Conservation (phyloP, 2,888 invertebrate genomes). For the Scaptomyza flava region DNA sequence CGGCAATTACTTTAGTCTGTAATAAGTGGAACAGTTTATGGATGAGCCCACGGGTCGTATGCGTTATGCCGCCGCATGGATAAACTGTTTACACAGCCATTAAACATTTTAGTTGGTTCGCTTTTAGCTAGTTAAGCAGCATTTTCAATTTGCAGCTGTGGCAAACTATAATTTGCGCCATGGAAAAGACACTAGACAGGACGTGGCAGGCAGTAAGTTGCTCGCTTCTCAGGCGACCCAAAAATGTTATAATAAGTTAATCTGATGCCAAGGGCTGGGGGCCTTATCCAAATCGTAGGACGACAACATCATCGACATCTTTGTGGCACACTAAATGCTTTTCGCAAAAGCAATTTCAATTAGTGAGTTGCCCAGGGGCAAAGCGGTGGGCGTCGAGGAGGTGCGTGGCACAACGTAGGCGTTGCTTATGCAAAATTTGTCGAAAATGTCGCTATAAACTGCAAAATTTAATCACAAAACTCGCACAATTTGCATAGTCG, state of each 20-base stretch:
- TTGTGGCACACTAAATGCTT: constrained; percentile 62
- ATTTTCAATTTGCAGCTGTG: constrained; percentile 60
- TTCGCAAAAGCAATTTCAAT: constrained; percentile 75
- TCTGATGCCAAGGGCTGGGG: constrained; percentile 56
- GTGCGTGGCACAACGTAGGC: neutral
- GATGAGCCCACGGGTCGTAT: constrained; percentile 34
- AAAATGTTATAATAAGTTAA: constrained; percentile 74
- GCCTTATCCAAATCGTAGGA: constrained; percentile 14
- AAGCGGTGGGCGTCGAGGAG: neutral
- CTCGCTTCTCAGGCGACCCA: constrained; percentile 47
- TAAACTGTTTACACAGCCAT: constrained; percentile 70
- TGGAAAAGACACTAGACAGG: constrained; percentile 8
- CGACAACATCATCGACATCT: constrained; percentile 52
- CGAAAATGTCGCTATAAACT: constrained; percentile 60
- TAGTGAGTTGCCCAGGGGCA: constrained; percentile 46
- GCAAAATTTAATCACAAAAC: constrained; percentile 66
- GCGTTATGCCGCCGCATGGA: constrained; percentile 40
- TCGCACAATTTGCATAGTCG: constrained; percentile 55
- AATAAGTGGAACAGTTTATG: constrained; percentile 44
- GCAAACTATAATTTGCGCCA: constrained; percentile 34
- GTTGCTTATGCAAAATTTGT: constrained; percentile 49
- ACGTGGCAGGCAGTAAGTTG: constrained; percentile 12
- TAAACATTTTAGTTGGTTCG: constrained; percentile 50
- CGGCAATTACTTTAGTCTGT: constrained; percentile 45
- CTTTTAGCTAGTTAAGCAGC: constrained; percentile 36